A percentile compares a stretch with the other conserved stretches of the same genome.
These are phyloP conservation scores for Tholera decimalis DNA, from an alignment of 2,888 invertebrate genomes.

Conservation along the genomic window DNA sequence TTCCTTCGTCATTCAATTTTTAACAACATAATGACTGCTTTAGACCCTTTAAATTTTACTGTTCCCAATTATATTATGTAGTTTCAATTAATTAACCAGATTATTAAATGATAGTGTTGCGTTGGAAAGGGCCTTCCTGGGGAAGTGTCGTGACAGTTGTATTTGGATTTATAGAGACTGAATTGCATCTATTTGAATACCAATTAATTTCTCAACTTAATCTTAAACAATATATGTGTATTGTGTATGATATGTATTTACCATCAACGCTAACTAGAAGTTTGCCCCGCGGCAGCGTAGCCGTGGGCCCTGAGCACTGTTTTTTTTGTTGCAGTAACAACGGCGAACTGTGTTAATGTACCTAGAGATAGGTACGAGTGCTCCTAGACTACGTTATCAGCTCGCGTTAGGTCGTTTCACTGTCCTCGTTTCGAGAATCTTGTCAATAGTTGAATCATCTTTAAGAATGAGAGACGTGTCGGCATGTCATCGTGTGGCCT, in stretches of 20 bases:
- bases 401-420: conserved; percentile 83
- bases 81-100: conserved; percentile 61
- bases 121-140: conserved; percentile 57
- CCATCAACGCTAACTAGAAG: conserved; percentile 67
- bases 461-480: conserved; percentile 42
- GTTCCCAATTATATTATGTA: conserved; percentile 61
- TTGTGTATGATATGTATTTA: conserved; percentile 68
- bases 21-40: conserved; percentile 70
- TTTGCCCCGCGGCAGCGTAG: conserved; percentile 64
- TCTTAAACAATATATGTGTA: not conserved
- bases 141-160: conserved; percentile 67
- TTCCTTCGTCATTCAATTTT: conserved; percentile 65
- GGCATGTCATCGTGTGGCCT: conserved; percentile 34
- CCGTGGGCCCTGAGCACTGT: conserved; percentile 61
- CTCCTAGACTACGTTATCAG: conserved; percentile 85
- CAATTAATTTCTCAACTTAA: conserved; percentile 55
- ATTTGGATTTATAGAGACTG: conserved; percentile 67
- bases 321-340: conserved; percentile 72
- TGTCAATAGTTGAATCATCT: conserved; percentile 70
- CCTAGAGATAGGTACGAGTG: conserved; percentile 76
- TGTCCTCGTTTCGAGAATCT: conserved; percentile 79
- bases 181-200: conserved; percentile 21
- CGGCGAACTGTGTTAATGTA: conserved; percentile 74
- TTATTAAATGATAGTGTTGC: conserved; percentile 53
- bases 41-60: conserved; percentile 56